These are phyloP conservation scores for Psix sp. DNA, from an alignment of 1,140 invertebrate genomes.

Conservation along the genomic window DNA sequence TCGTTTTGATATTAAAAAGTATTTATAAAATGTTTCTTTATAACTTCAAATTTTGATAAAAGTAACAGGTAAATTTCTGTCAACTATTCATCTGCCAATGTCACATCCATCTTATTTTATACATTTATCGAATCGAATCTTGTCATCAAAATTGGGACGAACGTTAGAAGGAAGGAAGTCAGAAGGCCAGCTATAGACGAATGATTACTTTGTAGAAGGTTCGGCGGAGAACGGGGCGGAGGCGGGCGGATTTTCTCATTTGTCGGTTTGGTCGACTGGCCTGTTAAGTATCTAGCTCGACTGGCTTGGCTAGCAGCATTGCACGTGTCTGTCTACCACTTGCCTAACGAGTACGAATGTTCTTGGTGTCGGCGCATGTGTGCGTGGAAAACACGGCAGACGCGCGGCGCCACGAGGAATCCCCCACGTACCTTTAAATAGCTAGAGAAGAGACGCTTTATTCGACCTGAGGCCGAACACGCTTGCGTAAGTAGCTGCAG, in stretches of 20 bases:
- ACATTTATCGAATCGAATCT: no score
- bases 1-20: no score
- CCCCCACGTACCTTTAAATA: constrained; percentile 69
- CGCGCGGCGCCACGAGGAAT: constrained; percentile 71
- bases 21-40: no score
- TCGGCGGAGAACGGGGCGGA: background rate
- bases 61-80: no score
- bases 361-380: constrained; percentile 13
- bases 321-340: constrained; percentile 41
- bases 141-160: no score
- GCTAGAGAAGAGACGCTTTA: constrained; percentile 51
- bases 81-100: no score
- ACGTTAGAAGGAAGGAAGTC: background rate
- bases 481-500: constrained; percentile 64
- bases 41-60: no score
- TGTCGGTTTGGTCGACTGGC: constrained; percentile 46
- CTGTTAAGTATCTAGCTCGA: constrained; percentile 50
- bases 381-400: constrained; percentile 62
- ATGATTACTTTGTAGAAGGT: background rate
- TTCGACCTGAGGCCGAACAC: constrained; percentile 50
- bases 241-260: constrained; percentile 30
- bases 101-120: no score
- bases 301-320: constrained; percentile 34
- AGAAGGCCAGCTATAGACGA: background rate
- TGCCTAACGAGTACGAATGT: constrained; percentile 11